Evolutionary conservation across 2,888 invertebrate species (phyloP), one percentile per base, ranked within the genome.

Genomic region (Chloroclystis v-ata): DNA sequence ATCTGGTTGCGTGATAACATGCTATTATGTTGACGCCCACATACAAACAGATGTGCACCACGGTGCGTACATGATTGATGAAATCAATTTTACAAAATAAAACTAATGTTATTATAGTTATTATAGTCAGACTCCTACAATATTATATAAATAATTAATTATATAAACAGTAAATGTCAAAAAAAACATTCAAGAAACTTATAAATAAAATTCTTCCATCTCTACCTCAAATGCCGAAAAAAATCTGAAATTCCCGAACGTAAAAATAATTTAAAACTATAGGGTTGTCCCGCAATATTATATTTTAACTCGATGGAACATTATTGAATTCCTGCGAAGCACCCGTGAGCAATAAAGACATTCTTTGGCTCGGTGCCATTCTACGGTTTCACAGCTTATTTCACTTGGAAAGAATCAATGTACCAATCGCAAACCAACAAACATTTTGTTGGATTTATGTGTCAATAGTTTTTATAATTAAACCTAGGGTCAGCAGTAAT

Each of bases 261-360:
- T 6, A 24, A 24, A 16, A 10, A 24, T 24, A 7, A 11, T 35
- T 33, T 33, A 25, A 28, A 43, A 35, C 16, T 61, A 54, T 63
- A 65, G 29, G 35, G 43, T 35, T 41, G 25, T 38, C 35, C n/a
- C 26, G 30, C 46, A 42, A 43, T 45, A 43, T 69, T 60, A 66
- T 69, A 68, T 69, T 74, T 72, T 67, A 69, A 74, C 70, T 67
- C 65, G 65, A 72, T 72, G 67, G 58, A 57, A 47, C 48, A 13
- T 45, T 80, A 82, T 81, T 78, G 78, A 69, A 83, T 81, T 81
- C 78, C 69, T 63, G 49, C 41, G 52, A 54, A 59, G 64, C 52
- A 71, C 75, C 63, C 44, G 53, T 40, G 47, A 67, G 76, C 78
- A 83, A 82, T 82, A 82, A 82, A 75, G 82, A 66, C 74, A 82